Conservation (phyloP, 2,888 invertebrate species). For the Argyra leucocephala region DNA sequence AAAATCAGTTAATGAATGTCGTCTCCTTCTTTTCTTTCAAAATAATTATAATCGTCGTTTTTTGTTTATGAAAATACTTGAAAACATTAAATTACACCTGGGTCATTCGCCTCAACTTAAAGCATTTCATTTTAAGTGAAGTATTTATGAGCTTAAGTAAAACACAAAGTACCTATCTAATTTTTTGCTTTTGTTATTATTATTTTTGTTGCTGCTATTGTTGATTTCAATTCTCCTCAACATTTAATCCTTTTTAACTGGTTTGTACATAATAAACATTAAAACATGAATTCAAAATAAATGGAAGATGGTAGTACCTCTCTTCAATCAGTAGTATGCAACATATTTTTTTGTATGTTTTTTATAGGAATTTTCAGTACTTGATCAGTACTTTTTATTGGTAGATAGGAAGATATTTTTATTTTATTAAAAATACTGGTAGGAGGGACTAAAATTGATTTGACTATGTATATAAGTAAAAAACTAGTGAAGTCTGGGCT, state of each 20-base stretch:
- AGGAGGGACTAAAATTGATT: too few species aligned
- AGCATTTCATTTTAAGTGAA: background rate
- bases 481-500: too few species aligned
- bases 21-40: background rate
- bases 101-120: background rate
- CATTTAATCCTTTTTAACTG: background rate
- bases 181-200: background rate
- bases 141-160: conserved; percentile 1
- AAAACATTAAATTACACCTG: conserved; percentile 10
- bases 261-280: conserved; percentile 2
- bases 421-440: too few species aligned
- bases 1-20: background rate
- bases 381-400: too few species aligned
- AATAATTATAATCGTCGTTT: background rate
- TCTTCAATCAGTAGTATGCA: too few species aligned
- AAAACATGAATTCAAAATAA: background rate
- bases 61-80: conserved; percentile 11
- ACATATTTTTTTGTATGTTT: too few species aligned
- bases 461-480: too few species aligned
- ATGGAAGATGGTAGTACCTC: background rate
- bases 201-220: background rate
- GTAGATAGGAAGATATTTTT: too few species aligned
- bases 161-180: background rate
- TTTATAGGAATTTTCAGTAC: too few species aligned
- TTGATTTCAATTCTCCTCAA: background rate